phyloP scores from a whole-genome alignment of 2,797 vertebrate species.

The Ctenosaura bakeri region DNA sequence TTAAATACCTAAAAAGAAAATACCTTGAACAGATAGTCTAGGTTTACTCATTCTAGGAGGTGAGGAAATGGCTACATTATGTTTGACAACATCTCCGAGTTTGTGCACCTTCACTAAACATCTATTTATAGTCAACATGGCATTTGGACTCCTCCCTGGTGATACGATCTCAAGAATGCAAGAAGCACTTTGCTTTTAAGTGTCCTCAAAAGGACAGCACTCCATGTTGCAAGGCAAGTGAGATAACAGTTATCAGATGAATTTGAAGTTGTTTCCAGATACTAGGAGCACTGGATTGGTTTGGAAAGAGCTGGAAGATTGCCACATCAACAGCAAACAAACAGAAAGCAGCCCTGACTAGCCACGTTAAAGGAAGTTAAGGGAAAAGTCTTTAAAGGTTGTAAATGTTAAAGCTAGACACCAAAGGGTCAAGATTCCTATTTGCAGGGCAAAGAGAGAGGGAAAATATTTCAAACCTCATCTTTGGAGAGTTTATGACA shows the following conservation, averaged over 20 bases:
- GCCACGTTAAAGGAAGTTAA: background rate
- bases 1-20: background rate
- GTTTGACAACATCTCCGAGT: constrained; percentile 27
- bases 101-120: constrained; percentile 28
- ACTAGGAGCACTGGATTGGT: background rate
- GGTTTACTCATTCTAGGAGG: background rate
- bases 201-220: constrained; percentile 23
- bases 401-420: constrained; percentile 18
- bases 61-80: constrained; percentile 40
- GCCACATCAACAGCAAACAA: background rate
- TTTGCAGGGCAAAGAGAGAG: background rate
- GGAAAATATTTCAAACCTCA: constrained; percentile 36
- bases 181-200: constrained; percentile 33
- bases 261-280: background rate
- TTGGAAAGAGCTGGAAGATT: constrained; percentile 28
- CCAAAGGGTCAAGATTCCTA: background rate
- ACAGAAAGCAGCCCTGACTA: constrained; percentile 15
- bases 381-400: background rate
- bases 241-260: fast-evolving
- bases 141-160: constrained; percentile 31
- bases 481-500: constrained; percentile 50
- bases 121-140: constrained; percentile 35
- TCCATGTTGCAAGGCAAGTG: background rate
- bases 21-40: background rate
- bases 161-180: constrained; percentile 42